Evolutionary conservation across 2,797 vertebrate species (phyloP).

Genomic region (Acrossocheilus fasciatus): DNA sequence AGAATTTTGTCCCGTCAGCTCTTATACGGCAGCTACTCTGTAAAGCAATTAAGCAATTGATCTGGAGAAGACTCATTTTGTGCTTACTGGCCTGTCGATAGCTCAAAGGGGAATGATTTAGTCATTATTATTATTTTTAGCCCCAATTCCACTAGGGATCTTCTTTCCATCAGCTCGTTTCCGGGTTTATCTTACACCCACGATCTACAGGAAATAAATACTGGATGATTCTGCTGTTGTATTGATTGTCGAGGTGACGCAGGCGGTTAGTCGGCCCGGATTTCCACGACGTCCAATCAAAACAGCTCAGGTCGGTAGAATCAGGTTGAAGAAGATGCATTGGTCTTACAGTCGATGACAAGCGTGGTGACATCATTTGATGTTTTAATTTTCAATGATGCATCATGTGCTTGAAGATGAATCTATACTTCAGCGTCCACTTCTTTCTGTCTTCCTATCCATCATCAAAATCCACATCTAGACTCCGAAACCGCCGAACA

Average conservation of each 20-base stretch:
- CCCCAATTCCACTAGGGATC: slow-evolving; percentile 46
- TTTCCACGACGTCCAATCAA: slow-evolving; percentile 19
- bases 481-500: background rate
- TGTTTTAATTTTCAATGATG: background rate
- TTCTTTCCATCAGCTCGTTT: slow-evolving; percentile 42
- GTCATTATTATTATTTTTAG: slow-evolving; percentile 58
- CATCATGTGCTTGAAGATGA: slow-evolving; percentile 17
- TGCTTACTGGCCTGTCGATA: slow-evolving; percentile 62
- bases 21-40: slow-evolving; percentile 60
- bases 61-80: slow-evolving; percentile 62
- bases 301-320: background rate
- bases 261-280: background rate
- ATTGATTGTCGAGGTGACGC: slow-evolving; percentile 37
- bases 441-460: slow-evolving; percentile 33
- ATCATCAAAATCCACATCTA: slow-evolving; percentile 54
- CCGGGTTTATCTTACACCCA: slow-evolving; percentile 52
- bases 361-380: background rate
- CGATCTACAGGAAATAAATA: slow-evolving; percentile 37
- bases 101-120: slow-evolving; percentile 60
- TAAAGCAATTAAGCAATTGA: slow-evolving; percentile 67
- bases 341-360: background rate
- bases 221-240: slow-evolving; percentile 31
- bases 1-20: slow-evolving; percentile 63
- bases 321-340: background rate
- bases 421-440: slow-evolving; percentile 13